Conservation (phyloP, 2,888 invertebrate genomes). For the Acanthopleura granulata region DNA sequence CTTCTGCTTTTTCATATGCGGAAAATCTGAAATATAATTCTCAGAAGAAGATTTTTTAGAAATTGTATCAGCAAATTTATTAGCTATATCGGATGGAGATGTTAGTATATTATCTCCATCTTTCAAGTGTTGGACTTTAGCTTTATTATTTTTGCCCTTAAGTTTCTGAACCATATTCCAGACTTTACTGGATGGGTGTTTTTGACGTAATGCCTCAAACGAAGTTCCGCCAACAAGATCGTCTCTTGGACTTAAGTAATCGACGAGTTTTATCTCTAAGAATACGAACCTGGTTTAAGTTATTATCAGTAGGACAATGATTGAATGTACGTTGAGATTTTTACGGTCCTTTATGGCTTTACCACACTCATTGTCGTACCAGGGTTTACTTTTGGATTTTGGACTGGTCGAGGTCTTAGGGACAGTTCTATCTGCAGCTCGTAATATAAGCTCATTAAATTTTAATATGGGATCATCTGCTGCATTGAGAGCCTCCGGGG, state of each 20-base stretch:
- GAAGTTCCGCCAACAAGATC: background rate
- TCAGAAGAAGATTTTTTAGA: background rate
- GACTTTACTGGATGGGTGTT: background rate
- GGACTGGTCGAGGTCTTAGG: conserved; percentile 1
- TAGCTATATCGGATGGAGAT: background rate
- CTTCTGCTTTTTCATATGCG: background rate
- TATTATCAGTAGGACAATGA: background rate
- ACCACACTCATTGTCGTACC: background rate
- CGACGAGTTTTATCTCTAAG: background rate
- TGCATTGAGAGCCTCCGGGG: no score
- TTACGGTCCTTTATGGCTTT: background rate
- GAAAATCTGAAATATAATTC: background rate
- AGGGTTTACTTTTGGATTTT: background rate
- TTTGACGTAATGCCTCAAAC: background rate
- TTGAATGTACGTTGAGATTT: background rate
- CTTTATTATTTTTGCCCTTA: background rate
- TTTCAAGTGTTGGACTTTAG: background rate
- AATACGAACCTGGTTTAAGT: no score
- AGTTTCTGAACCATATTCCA: conserved; percentile 3
- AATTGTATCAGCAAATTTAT: background rate
- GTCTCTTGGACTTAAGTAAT: background rate
- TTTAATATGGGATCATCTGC: no score
- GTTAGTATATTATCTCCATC: background rate
- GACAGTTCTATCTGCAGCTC: background rate
- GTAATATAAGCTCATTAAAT: no score